Percentiles rank a stretch among this genome's conserved stretches.
phyloP scores from a whole-genome alignment of 2,888 invertebrate species.

The Microchrysa polita region DNA sequence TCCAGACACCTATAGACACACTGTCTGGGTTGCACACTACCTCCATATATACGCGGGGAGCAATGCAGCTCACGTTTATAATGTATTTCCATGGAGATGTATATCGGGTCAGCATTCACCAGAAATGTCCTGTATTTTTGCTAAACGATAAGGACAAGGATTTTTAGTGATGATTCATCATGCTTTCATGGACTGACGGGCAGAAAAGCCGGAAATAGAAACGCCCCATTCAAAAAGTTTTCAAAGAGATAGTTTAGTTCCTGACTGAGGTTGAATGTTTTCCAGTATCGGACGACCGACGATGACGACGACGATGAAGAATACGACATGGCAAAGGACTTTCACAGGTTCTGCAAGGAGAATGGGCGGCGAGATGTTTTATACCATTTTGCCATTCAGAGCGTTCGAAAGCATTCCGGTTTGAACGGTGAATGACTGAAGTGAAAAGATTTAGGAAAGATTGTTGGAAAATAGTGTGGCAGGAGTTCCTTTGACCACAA shows the following conservation, averaged over 20 bases:
- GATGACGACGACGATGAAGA: neutral
- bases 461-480: too few species aligned
- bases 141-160: conserved; percentile 16
- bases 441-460: too few species aligned
- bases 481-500: too few species aligned
- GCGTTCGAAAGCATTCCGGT: too few species aligned
- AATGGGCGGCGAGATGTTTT: too few species aligned
- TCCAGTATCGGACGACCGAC: neutral
- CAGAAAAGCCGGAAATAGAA: conserved; percentile 34
- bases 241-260: conserved; percentile 22
- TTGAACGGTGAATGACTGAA: too few species aligned
- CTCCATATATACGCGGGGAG: too few species aligned
- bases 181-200: conserved; percentile 31
- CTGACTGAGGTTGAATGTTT: conserved; percentile 5
- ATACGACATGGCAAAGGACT: neutral
- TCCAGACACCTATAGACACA: conserved; percentile 10
- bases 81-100: conserved; percentile 2
- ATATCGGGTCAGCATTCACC: conserved; percentile 2
- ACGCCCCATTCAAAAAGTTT: conserved; percentile 26
- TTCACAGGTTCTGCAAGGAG: conserved; percentile 8
- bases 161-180: conserved; percentile 27
- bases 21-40: neutral
- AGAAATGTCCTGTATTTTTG: conserved; percentile 15
- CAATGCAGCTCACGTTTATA: conserved; percentile 1
- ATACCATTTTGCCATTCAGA: too few species aligned